These are phyloP conservation scores for Simalia tracyae DNA, from an alignment of 2,797 vertebrate genomes.

Conservation along the genomic window DNA sequence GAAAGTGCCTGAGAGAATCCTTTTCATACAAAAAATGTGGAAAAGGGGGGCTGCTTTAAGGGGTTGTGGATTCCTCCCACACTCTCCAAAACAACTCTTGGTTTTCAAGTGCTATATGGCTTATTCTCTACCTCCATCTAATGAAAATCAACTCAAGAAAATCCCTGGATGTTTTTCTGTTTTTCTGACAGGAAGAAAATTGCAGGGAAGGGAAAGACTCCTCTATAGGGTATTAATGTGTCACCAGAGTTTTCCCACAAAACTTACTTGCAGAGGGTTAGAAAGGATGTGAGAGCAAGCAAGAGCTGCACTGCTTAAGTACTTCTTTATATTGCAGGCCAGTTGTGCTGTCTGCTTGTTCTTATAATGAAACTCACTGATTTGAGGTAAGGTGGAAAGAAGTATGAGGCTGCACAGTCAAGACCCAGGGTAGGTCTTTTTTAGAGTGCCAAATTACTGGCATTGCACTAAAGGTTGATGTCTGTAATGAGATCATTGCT, in stretches of 20 bases:
- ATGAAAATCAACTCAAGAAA: neutral
- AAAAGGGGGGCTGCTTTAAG: neutral
- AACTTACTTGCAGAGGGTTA: neutral
- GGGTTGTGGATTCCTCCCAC: neutral
- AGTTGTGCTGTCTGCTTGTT: neutral
- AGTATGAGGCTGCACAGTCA: neutral
- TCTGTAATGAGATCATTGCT: slow-evolving; percentile 35
- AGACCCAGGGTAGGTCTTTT: slow-evolving; percentile 2
- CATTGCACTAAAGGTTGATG: slow-evolving; percentile 29
- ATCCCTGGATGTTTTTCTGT: neutral
- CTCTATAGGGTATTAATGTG: neutral
- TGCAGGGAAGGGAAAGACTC: neutral
- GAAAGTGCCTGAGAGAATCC: neutral
- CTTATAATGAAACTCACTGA: neutral
- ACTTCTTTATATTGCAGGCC: neutral
- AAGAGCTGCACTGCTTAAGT: neutral
- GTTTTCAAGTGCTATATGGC: neutral
- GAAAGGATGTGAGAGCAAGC: neutral
- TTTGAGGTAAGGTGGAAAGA: slow-evolving; percentile 3
- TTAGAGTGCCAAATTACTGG: slow-evolving; percentile 25
- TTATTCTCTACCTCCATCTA: neutral
- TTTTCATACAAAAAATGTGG: neutral
- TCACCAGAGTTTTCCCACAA: neutral
- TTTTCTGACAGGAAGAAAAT: neutral
- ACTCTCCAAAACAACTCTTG: neutral